Evolutionary conservation across 2,113 vertebrate species (phyloP), one percentile per base, ranked within the genome.

Genomic region (Tenrec ecaudatus): DNA sequence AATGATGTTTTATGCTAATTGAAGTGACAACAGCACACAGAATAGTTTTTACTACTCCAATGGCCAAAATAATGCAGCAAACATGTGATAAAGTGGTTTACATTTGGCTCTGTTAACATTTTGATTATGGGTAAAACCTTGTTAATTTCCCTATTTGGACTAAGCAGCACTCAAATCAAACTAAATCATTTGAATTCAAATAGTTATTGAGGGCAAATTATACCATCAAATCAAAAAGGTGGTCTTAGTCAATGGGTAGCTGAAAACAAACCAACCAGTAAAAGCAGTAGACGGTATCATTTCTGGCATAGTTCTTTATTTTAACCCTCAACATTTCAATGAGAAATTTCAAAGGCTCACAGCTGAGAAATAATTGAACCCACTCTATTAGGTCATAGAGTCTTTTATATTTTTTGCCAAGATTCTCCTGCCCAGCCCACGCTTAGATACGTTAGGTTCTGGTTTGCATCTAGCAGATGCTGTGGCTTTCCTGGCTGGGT

Each of bases 71-170:
- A 85, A 43, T 92, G 27, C 2, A 77, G 53, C 47, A 92, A 81
- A 82, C 15, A 90, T 93, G 60, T 36, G 19, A 88, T 69, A 81
- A 81, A 76, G 2, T 16, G 91, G 4, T 92, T 89, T 81, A 47
- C 84, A 69, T 81, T 31, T 81, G 78, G 36, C 29, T 93, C 12
- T 91, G 68, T 36, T 93, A 77, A 47, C 29, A 82, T 78, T 85
- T 90, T 17, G 76, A 43, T 1, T 11, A 20, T 79, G 47, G 40
- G 36, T 75, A 69, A 73, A 60, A 57, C 23, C 25, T 89, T 36
- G n/a, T 68, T 93, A 89, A 57, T 88, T 85, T 17, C 90, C 22
- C 23, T 86, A 20, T 80, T 96, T 96, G 82, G 57, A 91, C 23
- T 85, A 78, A 43, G n/a, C 85, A 14, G 47, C 47, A 81, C 31